These are phyloP conservation scores for Drosophila willistoni DNA, from an alignment of 1,140 invertebrate species.

Conservation along the genomic window DNA sequence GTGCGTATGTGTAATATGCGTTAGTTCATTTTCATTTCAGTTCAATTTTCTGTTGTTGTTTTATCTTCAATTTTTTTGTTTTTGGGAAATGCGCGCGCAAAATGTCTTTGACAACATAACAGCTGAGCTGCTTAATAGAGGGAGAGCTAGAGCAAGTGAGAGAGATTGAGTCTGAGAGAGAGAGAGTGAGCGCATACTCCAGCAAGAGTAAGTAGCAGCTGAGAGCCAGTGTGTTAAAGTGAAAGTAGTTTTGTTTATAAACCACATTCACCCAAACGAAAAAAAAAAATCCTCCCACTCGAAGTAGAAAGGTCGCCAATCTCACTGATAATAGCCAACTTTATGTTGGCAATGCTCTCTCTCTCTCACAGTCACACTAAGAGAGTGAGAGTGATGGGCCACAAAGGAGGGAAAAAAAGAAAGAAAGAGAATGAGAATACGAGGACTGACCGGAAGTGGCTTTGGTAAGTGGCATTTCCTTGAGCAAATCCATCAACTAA, in stretches of 20 bases:
- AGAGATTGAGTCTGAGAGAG: constrained; percentile 29
- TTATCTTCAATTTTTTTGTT: too few relatives aligned
- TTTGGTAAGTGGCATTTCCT: constrained; percentile 55
- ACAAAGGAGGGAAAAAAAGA: constrained; percentile 1
- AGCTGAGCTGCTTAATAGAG: constrained; percentile 60
- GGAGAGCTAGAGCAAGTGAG: constrained; percentile 27
- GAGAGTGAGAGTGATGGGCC: constrained; percentile 25
- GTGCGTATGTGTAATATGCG: constrained; percentile 61
- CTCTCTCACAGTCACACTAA: neutral
- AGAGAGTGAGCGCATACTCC: constrained; percentile 43
- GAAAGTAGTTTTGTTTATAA: constrained; percentile 78
- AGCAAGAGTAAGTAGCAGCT: constrained; percentile 5
- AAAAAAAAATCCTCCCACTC: constrained; percentile 19
- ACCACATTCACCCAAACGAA: constrained; percentile 38
- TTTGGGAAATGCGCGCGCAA: constrained; percentile 74
- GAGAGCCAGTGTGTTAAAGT: constrained; percentile 51
- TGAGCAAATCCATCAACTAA: constrained; percentile 30
- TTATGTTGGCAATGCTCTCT: constrained; percentile 57
- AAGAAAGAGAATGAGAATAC: constrained; percentile 5
- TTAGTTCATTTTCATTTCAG: constrained; percentile 41
- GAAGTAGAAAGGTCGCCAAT: constrained; percentile 73
- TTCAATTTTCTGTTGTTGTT: constrained; percentile 37
- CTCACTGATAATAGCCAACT: constrained; percentile 74
- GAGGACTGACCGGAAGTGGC: constrained; percentile 53
- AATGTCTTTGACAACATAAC: constrained; percentile 66